Conservation (phyloP, 2,888 invertebrate species). For the Neuroscelio doddi region DNA sequence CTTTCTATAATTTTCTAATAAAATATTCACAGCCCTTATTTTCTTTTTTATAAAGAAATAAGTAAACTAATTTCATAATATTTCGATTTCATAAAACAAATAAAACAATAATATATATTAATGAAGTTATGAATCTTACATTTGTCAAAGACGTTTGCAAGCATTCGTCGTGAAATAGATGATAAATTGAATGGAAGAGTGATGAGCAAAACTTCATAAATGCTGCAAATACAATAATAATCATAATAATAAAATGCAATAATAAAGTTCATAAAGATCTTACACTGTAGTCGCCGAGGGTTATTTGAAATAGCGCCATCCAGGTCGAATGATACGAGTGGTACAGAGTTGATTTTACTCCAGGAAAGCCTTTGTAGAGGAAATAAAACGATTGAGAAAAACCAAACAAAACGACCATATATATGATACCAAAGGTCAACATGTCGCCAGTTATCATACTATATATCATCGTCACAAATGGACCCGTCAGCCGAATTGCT, state of each 20-base stretch:
- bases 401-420: slow-evolving; percentile 93
- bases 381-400: slow-evolving; percentile 98
- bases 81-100: too few relatives aligned
- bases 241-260: slow-evolving; percentile 35
- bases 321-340: slow-evolving; percentile 92
- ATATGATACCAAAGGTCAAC: slow-evolving; percentile 98
- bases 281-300: slow-evolving; percentile 97
- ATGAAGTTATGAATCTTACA: slow-evolving; percentile 18
- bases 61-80: too few relatives aligned
- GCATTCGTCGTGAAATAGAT: slow-evolving; percentile 19
- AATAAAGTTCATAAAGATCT: slow-evolving; percentile 63
- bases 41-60: too few relatives aligned
- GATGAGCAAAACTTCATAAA: slow-evolving; percentile 15
- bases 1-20: too few relatives aligned
- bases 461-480: slow-evolving; percentile 99
- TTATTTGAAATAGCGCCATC: slow-evolving; percentile 98
- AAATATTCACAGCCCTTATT: too few relatives aligned
- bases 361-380: slow-evolving; percentile 92
- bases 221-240: slow-evolving; percentile 23
- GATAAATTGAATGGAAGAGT: slow-evolving; percentile 34
- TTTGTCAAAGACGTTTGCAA: slow-evolving; percentile 13
- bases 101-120: slow-evolving; percentile 10
- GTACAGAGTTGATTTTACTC: slow-evolving; percentile 86
- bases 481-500: slow-evolving; percentile 94
- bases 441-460: slow-evolving; percentile 99